phyloP scores from a whole-genome alignment of 2,888 invertebrate genomes.

The Cepaea hortensis region DNA sequence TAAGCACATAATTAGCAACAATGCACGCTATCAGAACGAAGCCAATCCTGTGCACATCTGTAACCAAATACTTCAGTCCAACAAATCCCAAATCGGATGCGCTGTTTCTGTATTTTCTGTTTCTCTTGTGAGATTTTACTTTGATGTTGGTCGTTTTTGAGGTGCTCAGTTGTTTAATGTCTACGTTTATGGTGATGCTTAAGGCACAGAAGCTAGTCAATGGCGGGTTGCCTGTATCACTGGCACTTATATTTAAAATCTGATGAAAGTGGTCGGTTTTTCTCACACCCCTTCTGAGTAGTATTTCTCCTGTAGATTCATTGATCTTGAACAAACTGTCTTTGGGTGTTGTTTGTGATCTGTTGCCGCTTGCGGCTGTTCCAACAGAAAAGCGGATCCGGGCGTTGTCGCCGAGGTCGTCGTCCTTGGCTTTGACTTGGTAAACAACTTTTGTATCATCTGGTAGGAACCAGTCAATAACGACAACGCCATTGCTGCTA shows the following conservation, averaged over 20 bases:
- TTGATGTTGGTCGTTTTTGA: not conserved
- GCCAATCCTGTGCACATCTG: no score
- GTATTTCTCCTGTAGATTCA: constrained; percentile 6
- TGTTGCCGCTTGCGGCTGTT: not conserved
- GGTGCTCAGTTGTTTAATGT: not conserved
- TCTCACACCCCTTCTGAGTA: not conserved
- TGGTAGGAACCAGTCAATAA: constrained; percentile 39
- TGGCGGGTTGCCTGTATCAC: constrained; percentile 22
- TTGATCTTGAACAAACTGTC: constrained; percentile 30
- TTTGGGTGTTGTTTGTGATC: not conserved
- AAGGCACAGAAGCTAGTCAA: constrained; percentile 19
- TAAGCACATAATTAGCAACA: not conserved
- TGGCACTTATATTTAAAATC: constrained; percentile 21
- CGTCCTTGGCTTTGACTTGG: constrained; percentile 20
- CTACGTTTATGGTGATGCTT: constrained; percentile 21
- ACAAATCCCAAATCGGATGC: not conserved
- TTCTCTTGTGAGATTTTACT: not conserved
- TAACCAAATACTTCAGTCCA: not conserved
- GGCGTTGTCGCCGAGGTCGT: constrained; percentile 17
- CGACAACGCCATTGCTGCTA: constrained; percentile 9
- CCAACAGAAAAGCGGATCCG: constrained; percentile 7
- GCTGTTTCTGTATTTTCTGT: constrained; percentile 6
- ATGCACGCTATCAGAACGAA: not conserved
- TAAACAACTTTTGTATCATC: constrained; percentile 13
- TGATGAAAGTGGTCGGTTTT: constrained; percentile 5